phyloP scores from a whole-genome alignment of 1,140 invertebrate species.

The Panulirus ornatus region DNA sequence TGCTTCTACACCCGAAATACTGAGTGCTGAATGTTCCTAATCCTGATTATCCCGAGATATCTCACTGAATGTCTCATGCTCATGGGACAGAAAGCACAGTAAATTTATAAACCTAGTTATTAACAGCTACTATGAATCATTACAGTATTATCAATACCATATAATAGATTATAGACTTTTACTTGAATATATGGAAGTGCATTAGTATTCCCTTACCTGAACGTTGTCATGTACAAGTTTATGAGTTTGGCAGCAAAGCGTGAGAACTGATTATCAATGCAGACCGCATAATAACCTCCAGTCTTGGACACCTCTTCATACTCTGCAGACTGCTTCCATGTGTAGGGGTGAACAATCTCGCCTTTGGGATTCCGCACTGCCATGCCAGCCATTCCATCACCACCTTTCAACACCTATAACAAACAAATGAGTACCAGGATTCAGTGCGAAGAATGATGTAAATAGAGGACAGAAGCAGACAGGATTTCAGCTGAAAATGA shows the following conservation, averaged over 20 bases:
- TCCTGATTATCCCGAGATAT: no score
- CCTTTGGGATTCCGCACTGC: constrained; percentile 91
- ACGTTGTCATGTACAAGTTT: constrained; percentile 95
- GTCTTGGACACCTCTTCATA: constrained; percentile 89
- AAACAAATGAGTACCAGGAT: constrained; percentile 40
- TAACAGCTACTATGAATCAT: no score
- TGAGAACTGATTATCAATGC: constrained; percentile 96
- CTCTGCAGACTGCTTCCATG: constrained; percentile 91
- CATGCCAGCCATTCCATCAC: constrained; percentile 95
- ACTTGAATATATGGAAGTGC: not conserved
- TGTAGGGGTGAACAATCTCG: constrained; percentile 91
- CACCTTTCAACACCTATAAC: constrained; percentile 85
- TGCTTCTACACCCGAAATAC: no score
- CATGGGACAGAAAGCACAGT: no score
- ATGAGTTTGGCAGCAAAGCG: constrained; percentile 94
- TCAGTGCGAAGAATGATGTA: constrained; percentile 66
- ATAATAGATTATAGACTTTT: no score
- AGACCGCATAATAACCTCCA: constrained; percentile 94
- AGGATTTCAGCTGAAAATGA: no score
- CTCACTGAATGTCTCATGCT: no score
- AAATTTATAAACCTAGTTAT: no score
- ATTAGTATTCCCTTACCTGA: constrained; percentile 85
- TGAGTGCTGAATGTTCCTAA: no score
- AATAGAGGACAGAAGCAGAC: no score
- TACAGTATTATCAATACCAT: no score